Evolutionary conservation across 2,113 vertebrate species (phyloP), one percentile per base, ranked within the genome.

Genomic region (Stigmatopora argus): DNA sequence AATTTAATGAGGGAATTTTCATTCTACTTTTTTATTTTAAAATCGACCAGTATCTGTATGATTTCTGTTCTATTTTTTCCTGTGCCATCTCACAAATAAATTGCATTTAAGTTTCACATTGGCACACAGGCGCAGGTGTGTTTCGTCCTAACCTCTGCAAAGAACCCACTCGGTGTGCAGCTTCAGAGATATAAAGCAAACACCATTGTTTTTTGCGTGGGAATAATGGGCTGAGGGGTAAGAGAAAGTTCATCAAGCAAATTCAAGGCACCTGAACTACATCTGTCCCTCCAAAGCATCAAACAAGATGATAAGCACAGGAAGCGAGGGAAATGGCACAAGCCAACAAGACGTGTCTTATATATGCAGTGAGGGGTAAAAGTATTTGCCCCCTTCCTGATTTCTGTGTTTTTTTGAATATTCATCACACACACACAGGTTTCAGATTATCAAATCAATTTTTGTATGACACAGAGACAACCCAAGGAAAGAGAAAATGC

Each of bases 181-280:
- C 73, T 65, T 72, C 56, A 79, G 78, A 66, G 35, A 83, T 71
- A 73, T 51, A 62, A 73, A 83, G 55, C 62, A 63, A 64, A 55
- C 31, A 44, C 71, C 68, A 62, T 72, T 71, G 60, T 64, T 78
- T 66, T 79, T 72, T 65, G 51, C 67, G 66, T 66, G 67, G 65
- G 69, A 66, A 78, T 79, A 49, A 71, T 66, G 67, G 69, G 64
- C 74, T 44, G 65, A 71, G 81, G 81, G 88, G 89, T 90, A 83
- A 90, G 66, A 77, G 46, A 78, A 79, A 90, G 90, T 90, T 90
- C 89, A 91, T 79, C 79, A 71, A 55, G 70, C 72, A 85, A 86
- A 89, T 90, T 80, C 73, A 77, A 89, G 85, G 78, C 79, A 88
- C 81, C 84, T 85, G 76, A 88, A 87, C 85, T 86, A 86, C 82